These are phyloP conservation scores for Mesorhabditis spiculigera DNA, from an alignment of 2,888 invertebrate genomes.

Conservation along the genomic window DNA sequence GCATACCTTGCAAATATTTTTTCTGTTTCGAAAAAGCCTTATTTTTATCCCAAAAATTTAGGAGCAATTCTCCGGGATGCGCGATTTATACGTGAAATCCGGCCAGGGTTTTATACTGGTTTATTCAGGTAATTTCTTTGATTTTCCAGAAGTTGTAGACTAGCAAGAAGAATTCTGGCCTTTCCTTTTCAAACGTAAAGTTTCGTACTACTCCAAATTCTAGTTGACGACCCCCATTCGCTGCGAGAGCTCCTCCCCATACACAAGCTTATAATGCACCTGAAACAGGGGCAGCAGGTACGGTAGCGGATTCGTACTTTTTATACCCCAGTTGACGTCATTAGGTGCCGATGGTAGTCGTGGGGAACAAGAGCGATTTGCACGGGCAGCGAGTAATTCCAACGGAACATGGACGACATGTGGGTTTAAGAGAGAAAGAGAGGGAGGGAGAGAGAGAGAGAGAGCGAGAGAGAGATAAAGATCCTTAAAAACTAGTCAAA, in stretches of 20 bases:
- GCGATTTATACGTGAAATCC: slow-evolving; percentile 99
- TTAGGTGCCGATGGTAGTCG: slow-evolving; percentile 85
- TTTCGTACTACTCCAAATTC: not conserved
- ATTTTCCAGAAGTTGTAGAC: slow-evolving; percentile 96
- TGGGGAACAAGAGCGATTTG: slow-evolving; percentile 98
- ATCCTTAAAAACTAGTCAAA: slow-evolving; percentile 74
- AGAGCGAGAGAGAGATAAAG: slow-evolving; percentile 18
- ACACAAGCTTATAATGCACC: not conserved
- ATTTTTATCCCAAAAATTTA: slow-evolving; percentile 11
- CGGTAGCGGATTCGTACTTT: not conserved
- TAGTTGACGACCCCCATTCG: not conserved
- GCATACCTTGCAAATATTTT: slow-evolving; percentile 45
- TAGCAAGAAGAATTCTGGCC: slow-evolving; percentile 64
- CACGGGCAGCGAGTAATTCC: slow-evolving; percentile 97
- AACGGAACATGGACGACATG: slow-evolving; percentile 74
- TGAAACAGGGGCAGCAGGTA: slow-evolving; percentile 5
- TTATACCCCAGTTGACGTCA: not conserved
- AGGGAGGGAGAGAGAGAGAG: slow-evolving; percentile 60
- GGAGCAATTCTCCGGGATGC: slow-evolving; percentile 99
- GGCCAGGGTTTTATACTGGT: slow-evolving; percentile 98
- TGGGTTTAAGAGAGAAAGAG: no score
- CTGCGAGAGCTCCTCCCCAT: not conserved
- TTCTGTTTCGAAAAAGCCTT: no score
- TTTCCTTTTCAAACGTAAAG: not conserved
- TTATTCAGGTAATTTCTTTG: slow-evolving; percentile 74